Conservation (phyloP, 2,113 vertebrate species). For the Epinephelus cyanopodus region DNA sequence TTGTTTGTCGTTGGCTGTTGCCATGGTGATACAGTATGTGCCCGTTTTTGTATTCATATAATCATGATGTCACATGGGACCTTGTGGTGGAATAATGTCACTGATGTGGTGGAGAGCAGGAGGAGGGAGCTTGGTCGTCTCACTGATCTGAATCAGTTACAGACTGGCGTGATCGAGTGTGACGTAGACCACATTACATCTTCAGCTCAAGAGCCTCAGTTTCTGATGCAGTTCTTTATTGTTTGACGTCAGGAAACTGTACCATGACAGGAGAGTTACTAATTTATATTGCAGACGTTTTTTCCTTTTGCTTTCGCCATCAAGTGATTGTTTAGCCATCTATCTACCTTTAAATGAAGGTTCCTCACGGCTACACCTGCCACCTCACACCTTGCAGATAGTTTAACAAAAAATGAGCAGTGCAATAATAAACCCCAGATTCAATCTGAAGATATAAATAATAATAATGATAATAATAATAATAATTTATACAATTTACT, state of each 20-base stretch:
- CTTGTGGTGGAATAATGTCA: conserved; percentile 18
- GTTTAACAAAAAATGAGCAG: background rate
- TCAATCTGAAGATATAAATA: background rate
- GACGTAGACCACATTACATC: background rate
- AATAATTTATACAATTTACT: background rate
- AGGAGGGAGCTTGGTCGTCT: background rate
- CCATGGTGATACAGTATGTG: conserved; percentile 16
- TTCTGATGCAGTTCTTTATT: background rate
- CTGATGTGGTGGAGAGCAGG: conserved; percentile 43
- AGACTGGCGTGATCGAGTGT: background rate
- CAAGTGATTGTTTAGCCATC: background rate
- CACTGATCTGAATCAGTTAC: conserved; percentile 10
- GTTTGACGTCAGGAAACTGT: background rate
- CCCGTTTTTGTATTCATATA: conserved; percentile 25
- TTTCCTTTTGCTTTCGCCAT: background rate
- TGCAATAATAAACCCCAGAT: background rate
- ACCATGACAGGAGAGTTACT: background rate
- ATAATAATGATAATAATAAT: too few relatives aligned
- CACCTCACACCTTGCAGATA: background rate
- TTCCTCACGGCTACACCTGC: background rate
- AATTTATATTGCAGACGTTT: background rate
- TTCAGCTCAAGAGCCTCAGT: background rate
- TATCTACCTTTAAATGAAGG: background rate
- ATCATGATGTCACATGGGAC: conserved; percentile 43
- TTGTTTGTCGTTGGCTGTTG: conserved; percentile 25